Evolutionary conservation across 2,888 invertebrate species (phyloP), one percentile per base, ranked within the genome.

Genomic region (Epinotia bilunana): DNA sequence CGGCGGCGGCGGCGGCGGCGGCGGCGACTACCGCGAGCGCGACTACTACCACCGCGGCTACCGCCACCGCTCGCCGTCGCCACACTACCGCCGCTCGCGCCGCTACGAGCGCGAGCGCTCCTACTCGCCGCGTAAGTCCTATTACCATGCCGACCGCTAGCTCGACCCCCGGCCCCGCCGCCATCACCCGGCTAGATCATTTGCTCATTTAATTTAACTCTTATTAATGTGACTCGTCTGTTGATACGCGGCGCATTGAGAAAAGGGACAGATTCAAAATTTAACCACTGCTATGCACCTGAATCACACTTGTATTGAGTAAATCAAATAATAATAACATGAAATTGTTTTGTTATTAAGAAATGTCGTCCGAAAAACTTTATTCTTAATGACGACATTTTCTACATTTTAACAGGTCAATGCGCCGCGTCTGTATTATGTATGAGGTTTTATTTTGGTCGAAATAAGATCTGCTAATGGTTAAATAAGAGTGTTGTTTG

Each of bases 41-140:
- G 94, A 93, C 86, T 91, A 95, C 87, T 92, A 94, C 87, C 90
- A 94, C 86, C 92, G 94, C 87, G 89, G 93, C 79, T 94, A 95
- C 88, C 91, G 95, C 69, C 94, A 95, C 87, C 94, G 96, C 80
- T 95, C 97, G 67, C 97, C 97, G 49, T 97, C 97, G 71, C 97
- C 97, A 76, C 96, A 96, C 91, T 96, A 96, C 92, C 94, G 95
- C 83, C 95, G 95, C 82, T 91, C 95, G 79, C 94, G 96, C 78
- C 96, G 96, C 83, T 96, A 96, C 88, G 97, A 97, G 81, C 95
- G 97, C 76, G 97, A 97, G 79, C 96, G 97, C 83, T 97, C 97
- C 79, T 97, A 97, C 91, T 96, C 97, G 83, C 97, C 97, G 89
- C 96, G 97, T 97, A 96, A 97, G 97, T 97, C 90, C 79, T 86